Base-by-base conservation (phyloP, 1,140 invertebrate genomes). In the Pinna nobilis region DNA sequence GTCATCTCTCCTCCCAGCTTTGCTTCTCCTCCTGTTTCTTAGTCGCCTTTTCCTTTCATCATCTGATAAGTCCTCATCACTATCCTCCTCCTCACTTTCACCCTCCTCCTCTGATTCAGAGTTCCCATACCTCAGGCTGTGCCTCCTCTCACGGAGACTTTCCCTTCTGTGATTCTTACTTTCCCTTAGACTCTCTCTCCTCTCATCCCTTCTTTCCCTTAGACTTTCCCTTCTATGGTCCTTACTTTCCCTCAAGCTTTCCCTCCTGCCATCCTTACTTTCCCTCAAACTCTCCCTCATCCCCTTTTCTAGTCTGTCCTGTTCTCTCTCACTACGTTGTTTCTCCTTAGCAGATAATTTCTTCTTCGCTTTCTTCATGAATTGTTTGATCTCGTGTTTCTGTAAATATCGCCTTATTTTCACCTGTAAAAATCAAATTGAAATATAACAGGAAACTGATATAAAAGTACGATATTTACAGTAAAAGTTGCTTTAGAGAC, bases 331-430 rank as follows among this genome's bases (percentile, higher is more conserved):
- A 35, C 23, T 20, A 6, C 13, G 2, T 39, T 35, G 2, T 39
- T 39, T 30, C 15, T 61, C 57, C 18, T 61, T 5, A 5, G 55
- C 28, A 32, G 28, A n/a, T 9, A 11, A 44, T 37, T 25, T 63
- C 47, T 75, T 65, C 50, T 78, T 77, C 37, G 70, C 55, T 39
- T 77, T 70, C 23, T 78, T 78, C 23, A 82, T 49, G 30, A 67
- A 71, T 57, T 71, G 59, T 15, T 59, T 60, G 13, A 66, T 64
- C 51, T 81, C 72, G 50, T 75, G 61, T 28, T 59, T 67, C n/a
- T 41, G 61, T 9, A 82, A 33, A 35, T 77, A 78, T 70, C 74
- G 68, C 30, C 37, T 74, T 5, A 82, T 71, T 15, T 51, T 78
- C 0, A 80, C 79, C 79, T 80, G 39, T 0, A 53, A 63, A 28